Conservation (phyloP, 1,140 invertebrate species). For the Helicoverpa zea region DNA sequence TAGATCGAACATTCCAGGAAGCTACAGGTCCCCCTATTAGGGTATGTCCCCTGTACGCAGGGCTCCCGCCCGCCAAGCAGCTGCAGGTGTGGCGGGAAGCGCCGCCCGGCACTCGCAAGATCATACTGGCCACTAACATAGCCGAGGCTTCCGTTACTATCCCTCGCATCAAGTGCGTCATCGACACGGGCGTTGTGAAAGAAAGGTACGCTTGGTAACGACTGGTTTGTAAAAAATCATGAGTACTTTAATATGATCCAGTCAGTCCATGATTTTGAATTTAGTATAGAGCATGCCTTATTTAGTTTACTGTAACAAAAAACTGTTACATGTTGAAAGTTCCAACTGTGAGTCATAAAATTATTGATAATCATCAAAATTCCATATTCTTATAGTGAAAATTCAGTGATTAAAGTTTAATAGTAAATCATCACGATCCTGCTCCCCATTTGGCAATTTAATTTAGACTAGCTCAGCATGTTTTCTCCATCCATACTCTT, state of each 20-base stretch:
- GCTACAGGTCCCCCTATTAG: conserved; percentile 85
- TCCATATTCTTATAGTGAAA: neutral
- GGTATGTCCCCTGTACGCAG: conserved; percentile 94
- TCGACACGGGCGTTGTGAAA: conserved; percentile 98
- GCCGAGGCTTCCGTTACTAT: conserved; percentile 99
- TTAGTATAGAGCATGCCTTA: too few relatives aligned
- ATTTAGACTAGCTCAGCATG: too few relatives aligned
- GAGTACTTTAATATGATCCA: neutral
- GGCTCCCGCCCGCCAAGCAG: conserved; percentile 92
- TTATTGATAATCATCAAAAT: too few relatives aligned
- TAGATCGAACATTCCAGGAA: conserved; percentile 72
- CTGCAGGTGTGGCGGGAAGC: conserved; percentile 92
- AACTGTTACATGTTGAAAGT: too few relatives aligned
- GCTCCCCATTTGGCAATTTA: too few relatives aligned
- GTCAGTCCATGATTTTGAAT: too few relatives aligned
- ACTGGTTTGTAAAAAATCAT: neutral
- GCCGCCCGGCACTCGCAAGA: conserved; percentile 91
- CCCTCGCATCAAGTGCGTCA: conserved; percentile 96
- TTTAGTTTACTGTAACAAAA: too few relatives aligned
- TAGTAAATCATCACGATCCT: too few relatives aligned
- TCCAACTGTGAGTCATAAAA: too few relatives aligned
- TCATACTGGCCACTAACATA: conserved; percentile 99
- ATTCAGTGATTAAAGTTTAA: too few relatives aligned
- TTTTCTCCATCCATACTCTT: too few relatives aligned
- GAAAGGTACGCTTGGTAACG: conserved; percentile 86